Conservation (phyloP, 30 jellyfish, hydroid and myxozoan species). For the Aurelia sp. region DNA sequence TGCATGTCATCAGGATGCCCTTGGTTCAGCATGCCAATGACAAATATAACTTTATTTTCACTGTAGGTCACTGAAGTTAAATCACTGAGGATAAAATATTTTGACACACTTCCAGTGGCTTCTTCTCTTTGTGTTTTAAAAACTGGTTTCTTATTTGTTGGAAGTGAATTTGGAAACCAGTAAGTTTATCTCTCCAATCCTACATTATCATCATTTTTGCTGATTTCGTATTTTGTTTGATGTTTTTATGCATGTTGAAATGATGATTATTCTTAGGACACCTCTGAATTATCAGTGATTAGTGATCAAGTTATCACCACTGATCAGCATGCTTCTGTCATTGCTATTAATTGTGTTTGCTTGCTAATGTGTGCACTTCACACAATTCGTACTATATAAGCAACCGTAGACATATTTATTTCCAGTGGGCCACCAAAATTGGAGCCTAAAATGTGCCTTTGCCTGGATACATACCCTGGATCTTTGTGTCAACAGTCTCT, state of each 20-base stretch:
- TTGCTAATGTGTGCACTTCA: too few relatives aligned
- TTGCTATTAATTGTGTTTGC: too few relatives aligned
- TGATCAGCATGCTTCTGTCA: conserved; percentile 1
- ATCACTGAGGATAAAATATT: conserved; percentile 75
- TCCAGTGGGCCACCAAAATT: too few relatives aligned
- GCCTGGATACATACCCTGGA: too few relatives aligned
- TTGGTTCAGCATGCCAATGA: neutral
- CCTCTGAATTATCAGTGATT: neutral
- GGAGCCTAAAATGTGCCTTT: too few relatives aligned
- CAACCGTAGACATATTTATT: too few relatives aligned
- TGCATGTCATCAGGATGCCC: too few relatives aligned
- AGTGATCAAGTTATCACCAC: conserved; percentile 3
- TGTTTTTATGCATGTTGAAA: neutral
- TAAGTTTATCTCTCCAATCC: conserved; percentile 31
- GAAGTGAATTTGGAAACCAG: conserved; percentile 96
- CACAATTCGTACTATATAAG: too few relatives aligned
- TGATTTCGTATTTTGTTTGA: neutral
- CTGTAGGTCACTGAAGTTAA: conserved; percentile 79
- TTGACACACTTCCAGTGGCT: conserved; percentile 98
- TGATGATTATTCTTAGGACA: conserved; percentile 10
- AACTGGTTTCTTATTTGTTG: conserved; percentile 95
- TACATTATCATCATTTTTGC: too few relatives aligned
- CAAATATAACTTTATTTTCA: neutral
- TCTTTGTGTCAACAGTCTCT: too few relatives aligned
- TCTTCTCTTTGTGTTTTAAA: conserved; percentile 90